Evolutionary conservation across 1,140 invertebrate genomes (phyloP), one percentile per base, ranked within the genome.

Genomic region (Kradibia gibbosae): DNA sequence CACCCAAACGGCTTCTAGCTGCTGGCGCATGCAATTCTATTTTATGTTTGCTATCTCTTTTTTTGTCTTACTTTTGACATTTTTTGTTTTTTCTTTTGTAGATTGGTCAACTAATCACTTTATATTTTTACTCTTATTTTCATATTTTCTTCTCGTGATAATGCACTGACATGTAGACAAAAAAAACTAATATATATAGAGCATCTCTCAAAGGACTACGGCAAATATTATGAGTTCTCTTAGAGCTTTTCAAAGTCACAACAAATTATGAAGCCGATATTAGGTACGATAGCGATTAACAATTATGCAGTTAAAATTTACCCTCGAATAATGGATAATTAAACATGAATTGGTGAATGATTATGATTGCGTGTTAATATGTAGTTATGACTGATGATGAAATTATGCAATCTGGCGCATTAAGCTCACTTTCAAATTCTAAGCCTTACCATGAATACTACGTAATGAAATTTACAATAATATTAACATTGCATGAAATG

Each of bases 11-110:
- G 7, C 70, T 60, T 39, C 31, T 57, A 28, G 34, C 65, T 70
- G 55, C 71, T 80, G 55, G 70, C 78, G 42, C 73, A 75, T 75
- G 73, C 74, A 71, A 55, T 74, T 48, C 74, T 76, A 36, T 36
- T 76, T 75, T 65, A n/a, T 60, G n/a, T n/a, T n/a, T n/a, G n/a
- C n/a, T n/a, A n/a, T n/a, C n/a, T n/a, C n/a, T n/a, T n/a, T n/a
- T n/a, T n/a, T n/a, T n/a, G n/a, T n/a, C n/a, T n/a, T n/a, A n/a
- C n/a, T n/a, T n/a, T n/a, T n/a, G n/a, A n/a, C n/a, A n/a, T n/a
- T n/a, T n/a, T 10, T 71, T 76, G 25, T 73, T 20, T 13, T 48
- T 62, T 45, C 48, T 78, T 34, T 80, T 62, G n/a, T n/a, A n/a
- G n/a, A n/a, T n/a, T n/a, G n/a, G n/a, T n/a, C n/a, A n/a, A n/a